Evolutionary conservation across 2,113 vertebrate genomes (phyloP), one percentile per base, ranked within the genome.

Genomic region (Sterna hirundo): DNA sequence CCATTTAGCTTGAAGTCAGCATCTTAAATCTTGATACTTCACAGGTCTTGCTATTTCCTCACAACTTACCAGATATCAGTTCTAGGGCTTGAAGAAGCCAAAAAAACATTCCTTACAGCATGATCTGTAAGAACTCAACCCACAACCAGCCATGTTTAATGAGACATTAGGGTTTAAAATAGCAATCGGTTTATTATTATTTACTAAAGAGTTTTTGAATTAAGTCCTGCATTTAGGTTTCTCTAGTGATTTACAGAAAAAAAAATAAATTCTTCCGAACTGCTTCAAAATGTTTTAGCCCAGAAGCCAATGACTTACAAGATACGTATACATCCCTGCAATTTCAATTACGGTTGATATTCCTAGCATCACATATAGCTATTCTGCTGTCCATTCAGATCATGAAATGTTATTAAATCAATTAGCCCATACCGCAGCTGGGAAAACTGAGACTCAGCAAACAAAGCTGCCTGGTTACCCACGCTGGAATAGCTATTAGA

Each of bases 241-340:
- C 68, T 77, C 27, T n/a, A 54, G 22, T 4, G 13, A 81, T 17
- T 32, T 44, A 87, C 7, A 64, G 21, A 1, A n/a, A 74, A 49
- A 8, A 64, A 22, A 32, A 22, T 21, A 20, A 10, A 9, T 38
- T 66, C 13, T 55, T 62, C 49, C 30, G 9, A 81, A 62, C 22
- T 6, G 6, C 36, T 46, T 17, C 22, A 52, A 74, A 16, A 23
- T 9, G 2, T 78, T 83, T 86, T 22, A 51, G 26, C 51, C 2
- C 6, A 76, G 42, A 58, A 65, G 21, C 14, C 27, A 26, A 10
- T n/a, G 12, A 47, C 11, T 34, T 32, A 36, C 13, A 69, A 77
- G 22, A 26, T 6, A 47, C 0, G 0, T 19, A 47, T 2, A 61
- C 7, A 36, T 6, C 23, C 18, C 44, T 9, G 5, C 23, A 13